A percentile compares a stretch with the other conserved stretches of the same genome.
Evolutionary conservation across 2,888 invertebrate species (phyloP).

Genomic region (Stenchaetothrips biformis): DNA sequence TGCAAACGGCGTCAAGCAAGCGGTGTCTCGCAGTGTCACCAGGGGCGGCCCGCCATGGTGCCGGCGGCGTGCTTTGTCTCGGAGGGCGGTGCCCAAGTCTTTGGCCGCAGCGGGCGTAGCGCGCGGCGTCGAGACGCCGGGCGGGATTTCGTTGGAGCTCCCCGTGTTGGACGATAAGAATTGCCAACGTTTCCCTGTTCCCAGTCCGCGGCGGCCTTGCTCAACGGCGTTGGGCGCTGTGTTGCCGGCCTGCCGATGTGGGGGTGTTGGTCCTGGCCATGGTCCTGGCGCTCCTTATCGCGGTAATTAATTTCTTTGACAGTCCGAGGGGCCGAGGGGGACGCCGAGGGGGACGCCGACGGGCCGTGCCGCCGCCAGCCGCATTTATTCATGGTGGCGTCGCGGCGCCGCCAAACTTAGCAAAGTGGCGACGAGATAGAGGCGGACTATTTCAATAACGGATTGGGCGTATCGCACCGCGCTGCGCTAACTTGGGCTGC

Average conservation of each 20-base stretch:
- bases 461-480: neutral
- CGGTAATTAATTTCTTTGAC: slow-evolving; percentile 13
- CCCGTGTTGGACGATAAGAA: no score
- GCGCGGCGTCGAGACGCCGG: no score
- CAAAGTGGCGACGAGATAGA: slow-evolving; percentile 4
- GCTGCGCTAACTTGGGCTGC: neutral
- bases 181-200: no score
- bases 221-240: neutral
- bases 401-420: neutral
- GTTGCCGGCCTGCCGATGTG: neutral
- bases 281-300: neutral
- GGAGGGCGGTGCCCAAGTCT: no score
- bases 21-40: no score
- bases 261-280: neutral
- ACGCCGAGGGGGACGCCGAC: neutral
- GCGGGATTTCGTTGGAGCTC: no score
- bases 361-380: neutral
- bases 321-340: slow-evolving; percentile 2
- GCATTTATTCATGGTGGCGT: slow-evolving; percentile 11
- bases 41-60: no score
- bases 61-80: no score
- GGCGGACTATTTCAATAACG: slow-evolving; percentile 11
- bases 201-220: no score
- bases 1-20: no score
- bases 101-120: no score